Percentiles rank a stretch among this genome's conserved stretches.
These are phyloP conservation scores for Rostratula benghalensis DNA, from an alignment of 2,113 vertebrate genomes.

Conservation along the genomic window DNA sequence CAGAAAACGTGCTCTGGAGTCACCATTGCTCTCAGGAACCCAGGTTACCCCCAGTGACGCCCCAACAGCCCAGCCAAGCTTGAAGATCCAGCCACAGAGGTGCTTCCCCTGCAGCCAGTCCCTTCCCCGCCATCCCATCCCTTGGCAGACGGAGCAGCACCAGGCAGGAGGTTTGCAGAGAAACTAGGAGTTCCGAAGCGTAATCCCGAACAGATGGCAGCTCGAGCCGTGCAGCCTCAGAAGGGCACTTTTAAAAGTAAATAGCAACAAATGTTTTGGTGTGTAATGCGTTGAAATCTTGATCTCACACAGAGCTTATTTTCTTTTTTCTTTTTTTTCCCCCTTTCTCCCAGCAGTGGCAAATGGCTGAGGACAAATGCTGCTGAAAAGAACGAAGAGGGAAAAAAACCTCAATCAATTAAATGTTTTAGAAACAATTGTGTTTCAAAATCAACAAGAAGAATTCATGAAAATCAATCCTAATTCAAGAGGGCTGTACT, in stretches of 20 bases:
- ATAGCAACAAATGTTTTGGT: constrained; percentile 75
- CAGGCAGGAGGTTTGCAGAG: not conserved
- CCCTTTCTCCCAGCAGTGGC: constrained; percentile 8
- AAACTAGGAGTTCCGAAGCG: constrained; percentile 44
- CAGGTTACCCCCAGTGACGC: not conserved
- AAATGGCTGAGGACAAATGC: constrained; percentile 57
- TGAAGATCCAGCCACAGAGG: not conserved
- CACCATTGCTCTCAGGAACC: not conserved
- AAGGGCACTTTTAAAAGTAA: constrained; percentile 72
- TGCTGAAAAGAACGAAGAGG: not conserved
- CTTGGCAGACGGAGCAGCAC: not conserved
- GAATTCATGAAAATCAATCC: constrained; percentile 50
- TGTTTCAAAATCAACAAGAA: constrained; percentile 54
- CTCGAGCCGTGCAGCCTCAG: constrained; percentile 38
- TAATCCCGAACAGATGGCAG: constrained; percentile 73
- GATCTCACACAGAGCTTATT: constrained; percentile 54
- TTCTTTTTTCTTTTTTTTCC: not conserved
- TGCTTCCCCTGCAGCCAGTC: not conserved
- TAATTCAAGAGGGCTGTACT: constrained; percentile 45
- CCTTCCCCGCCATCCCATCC: not conserved
- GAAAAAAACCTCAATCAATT: not conserved
- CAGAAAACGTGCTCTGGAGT: not conserved
- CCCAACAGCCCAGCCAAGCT: fast-evolving
- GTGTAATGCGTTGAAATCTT: constrained; percentile 65
- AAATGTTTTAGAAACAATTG: constrained; percentile 59